Evolutionary conservation across 2,797 vertebrate species (phyloP), one percentile per base, ranked within the genome.

Genomic region (Neopelma chrysocephalum): DNA sequence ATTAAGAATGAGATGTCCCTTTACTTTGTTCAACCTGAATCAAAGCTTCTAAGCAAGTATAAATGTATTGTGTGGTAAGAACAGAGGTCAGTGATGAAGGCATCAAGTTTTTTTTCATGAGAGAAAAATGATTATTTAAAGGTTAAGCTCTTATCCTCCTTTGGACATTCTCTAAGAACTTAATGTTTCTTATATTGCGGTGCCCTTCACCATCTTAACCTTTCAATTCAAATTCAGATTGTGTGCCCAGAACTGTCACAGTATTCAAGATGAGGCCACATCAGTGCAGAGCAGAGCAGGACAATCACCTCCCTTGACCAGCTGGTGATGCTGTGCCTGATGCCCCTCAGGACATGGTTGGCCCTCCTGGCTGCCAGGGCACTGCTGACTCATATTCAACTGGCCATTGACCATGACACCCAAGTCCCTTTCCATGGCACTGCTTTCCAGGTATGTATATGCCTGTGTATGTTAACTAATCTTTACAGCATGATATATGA

Each of bases 1-100:
- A 97, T 97, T 97, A 97, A 76, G 93, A 96, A 61, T 73, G 89
- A 91, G 88, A 89, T 91, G 70, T n/a, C 73, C 68, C 60, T 90
- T 95, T 93, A 88, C 58, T 95, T 95, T 96, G 50, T 96, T 97
- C 82, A 86, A 50, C 20, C 56, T 95, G 92, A 95, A 97, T 93
- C 71, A 94, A 93, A 94, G 60, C 83, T 96, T 91, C 84, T 92
- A 76, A 93, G 57, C 87, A 94, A 92, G 77, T 71, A 94, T 93
- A 96, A 92, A 78, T 81, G 82, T 75, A 94, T 96, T 94, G 53
- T 93, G 43, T 48, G 89, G 68, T 58, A 48, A 96, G 93, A 94
- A 57, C 83, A 91, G 64, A 86, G 83, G 87, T 97, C 96, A 95
- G 57, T 61, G 60, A 93, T 38, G 66, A 95, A 97, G 82, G 60